Conservation (phyloP, 2,797 vertebrate species). For the Syngnathus rostellatus region DNA sequence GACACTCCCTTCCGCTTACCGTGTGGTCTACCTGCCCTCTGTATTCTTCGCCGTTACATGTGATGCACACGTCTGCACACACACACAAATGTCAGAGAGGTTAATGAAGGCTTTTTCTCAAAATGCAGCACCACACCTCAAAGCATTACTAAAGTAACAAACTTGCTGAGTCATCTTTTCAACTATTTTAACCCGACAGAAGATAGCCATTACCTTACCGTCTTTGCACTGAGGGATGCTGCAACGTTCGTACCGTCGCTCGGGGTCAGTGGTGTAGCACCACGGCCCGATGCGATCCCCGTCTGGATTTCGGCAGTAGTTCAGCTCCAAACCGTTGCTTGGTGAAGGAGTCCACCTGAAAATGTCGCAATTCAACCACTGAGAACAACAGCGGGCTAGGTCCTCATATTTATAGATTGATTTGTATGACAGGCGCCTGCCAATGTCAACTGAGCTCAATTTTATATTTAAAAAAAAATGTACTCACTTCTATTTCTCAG, state of each 20-base stretch:
- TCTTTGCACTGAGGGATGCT: slow-evolving; percentile 86
- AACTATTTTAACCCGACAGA: no score
- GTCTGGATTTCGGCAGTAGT: slow-evolving; percentile 92
- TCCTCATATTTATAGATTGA: no score
- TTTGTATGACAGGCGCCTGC: no score
- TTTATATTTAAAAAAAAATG: no score
- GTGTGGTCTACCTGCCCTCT: slow-evolving; percentile 83
- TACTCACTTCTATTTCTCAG: no score
- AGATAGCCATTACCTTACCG: slow-evolving; percentile 54
- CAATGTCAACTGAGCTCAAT: no score
- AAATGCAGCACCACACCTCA: no score
- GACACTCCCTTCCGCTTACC: slow-evolving; percentile 79
- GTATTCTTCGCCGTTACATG: slow-evolving; percentile 92
- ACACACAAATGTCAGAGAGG: background rate
- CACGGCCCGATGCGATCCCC: slow-evolving; percentile 80
- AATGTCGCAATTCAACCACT: background rate
- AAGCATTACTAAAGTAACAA: no score
- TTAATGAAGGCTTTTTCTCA: no score
- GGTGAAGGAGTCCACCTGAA: slow-evolving; percentile 76
- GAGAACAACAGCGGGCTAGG: background rate
- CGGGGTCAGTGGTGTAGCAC: slow-evolving; percentile 85
- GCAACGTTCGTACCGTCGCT: slow-evolving; percentile 80
- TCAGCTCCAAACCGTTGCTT: slow-evolving; percentile 83
- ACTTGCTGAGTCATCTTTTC: no score
- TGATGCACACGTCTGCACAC: slow-evolving; percentile 74